A percentile compares a stretch with the other conserved stretches of the same genome.
Evolutionary conservation across 2,113 vertebrate species (phyloP).

Genomic region (Ptilonorhynchus violaceus): DNA sequence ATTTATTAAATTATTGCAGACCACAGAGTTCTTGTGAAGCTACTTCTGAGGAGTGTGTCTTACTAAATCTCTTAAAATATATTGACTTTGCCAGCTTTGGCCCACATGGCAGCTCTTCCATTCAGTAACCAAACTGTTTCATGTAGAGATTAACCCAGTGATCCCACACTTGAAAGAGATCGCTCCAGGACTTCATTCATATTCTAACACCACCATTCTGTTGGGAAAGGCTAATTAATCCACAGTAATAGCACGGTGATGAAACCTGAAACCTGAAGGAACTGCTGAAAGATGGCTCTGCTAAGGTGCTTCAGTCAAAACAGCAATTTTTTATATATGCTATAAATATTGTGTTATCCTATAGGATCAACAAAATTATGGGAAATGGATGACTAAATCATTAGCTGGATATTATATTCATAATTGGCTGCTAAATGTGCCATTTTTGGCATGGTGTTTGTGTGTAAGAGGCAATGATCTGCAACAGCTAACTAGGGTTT

Average conservation of each 20-base stretch:
- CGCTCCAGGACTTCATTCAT: conserved; percentile 63
- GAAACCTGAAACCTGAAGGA: not conserved
- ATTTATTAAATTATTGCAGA: conserved; percentile 66
- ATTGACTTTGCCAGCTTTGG: conserved; percentile 64
- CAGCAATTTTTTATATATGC: not conserved
- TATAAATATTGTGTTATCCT: not conserved
- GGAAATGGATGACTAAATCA: not conserved
- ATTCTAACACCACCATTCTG: conserved; percentile 48
- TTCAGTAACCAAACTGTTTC: conserved; percentile 59
- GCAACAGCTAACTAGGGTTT: not conserved
- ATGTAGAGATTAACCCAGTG: conserved; percentile 72
- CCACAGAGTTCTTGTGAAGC: conserved; percentile 52
- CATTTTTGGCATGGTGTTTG: not conserved
- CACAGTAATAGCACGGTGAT: conserved; percentile 30
- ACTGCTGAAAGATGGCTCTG: not conserved
- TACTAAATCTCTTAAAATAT: conserved; percentile 70
- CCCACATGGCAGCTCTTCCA: conserved; percentile 53
- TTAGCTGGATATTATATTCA: not conserved
- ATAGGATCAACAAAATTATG: not conserved
- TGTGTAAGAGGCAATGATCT: not conserved
- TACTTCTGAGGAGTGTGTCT: conserved; percentile 60
- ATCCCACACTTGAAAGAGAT: conserved; percentile 71
- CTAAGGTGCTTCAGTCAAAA: not conserved
- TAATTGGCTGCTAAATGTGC: not conserved
- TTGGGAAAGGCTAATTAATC: conserved; percentile 58